Percentiles rank a stretch among this genome's conserved stretches.
These are phyloP conservation scores for Raja brachyura DNA, from an alignment of 2,113 vertebrate species.

Conservation along the genomic window DNA sequence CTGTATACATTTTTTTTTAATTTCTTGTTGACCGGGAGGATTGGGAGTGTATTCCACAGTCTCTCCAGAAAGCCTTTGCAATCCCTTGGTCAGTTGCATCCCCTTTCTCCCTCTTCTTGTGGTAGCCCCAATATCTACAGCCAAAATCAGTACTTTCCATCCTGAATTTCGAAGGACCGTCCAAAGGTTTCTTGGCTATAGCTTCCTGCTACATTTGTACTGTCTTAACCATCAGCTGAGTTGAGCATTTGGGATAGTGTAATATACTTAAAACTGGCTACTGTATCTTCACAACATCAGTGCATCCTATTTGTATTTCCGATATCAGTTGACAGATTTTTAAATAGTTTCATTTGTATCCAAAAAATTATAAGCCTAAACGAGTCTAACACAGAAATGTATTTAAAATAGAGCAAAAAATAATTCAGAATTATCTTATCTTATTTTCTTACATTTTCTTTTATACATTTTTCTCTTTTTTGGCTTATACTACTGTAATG, in stretches of 20 bases:
- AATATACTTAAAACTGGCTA: neutral
- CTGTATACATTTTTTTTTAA: no score
- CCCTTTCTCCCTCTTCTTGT: neutral
- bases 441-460: no score
- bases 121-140: neutral
- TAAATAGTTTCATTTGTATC: neutral
- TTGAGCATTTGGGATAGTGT: neutral
- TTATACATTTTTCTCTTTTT: no score
- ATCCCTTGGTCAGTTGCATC: neutral
- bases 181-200: no score
- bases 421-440: conserved; percentile 37
- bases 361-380: neutral
- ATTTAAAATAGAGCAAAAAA: conserved; percentile 1
- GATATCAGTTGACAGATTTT: neutral
- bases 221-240: no score
- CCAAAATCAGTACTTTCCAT: no score
- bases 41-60: neutral
- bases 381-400: neutral
- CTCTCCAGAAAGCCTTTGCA: neutral
- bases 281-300: neutral
- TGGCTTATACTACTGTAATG: no score
- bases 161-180: no score
- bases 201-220: no score
- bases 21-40: neutral
- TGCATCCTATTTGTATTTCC: neutral